Conservation (phyloP, 2,113 vertebrate species). For the Ceyx margarethae region DNA sequence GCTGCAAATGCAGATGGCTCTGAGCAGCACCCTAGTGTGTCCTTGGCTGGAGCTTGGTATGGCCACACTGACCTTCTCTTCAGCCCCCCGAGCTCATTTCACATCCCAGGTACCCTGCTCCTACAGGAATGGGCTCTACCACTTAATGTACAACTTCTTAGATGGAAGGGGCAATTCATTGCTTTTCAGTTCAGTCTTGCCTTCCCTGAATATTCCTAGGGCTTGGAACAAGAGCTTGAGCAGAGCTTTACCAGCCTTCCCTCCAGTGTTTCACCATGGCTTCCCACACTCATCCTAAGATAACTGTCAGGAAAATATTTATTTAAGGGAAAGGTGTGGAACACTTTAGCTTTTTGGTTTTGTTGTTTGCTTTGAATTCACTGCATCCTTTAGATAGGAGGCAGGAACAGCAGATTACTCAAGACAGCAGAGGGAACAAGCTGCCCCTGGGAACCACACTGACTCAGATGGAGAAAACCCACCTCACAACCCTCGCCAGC, state of each 20-base stretch:
- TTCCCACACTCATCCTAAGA: not conserved
- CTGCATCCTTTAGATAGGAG: not conserved
- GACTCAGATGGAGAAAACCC: not conserved
- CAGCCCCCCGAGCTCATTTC: not conserved
- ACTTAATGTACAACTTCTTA: not conserved
- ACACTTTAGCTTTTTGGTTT: not conserved
- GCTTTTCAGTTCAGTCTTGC: not conserved
- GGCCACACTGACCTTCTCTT: not conserved
- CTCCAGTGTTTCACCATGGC: not conserved
- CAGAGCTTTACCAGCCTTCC: not conserved
- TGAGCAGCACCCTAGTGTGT: not conserved
- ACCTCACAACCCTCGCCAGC: not conserved
- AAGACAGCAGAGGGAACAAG: accelerated
- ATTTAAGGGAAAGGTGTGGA: not conserved
- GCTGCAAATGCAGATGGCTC: not conserved
- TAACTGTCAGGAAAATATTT: slow-evolving; percentile 3
- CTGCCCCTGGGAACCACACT: not conserved
- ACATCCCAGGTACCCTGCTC: not conserved
- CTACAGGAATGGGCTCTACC: not conserved
- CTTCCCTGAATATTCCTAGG: not conserved
- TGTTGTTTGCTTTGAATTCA: not conserved
- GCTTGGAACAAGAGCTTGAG: not conserved
- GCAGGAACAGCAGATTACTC: not conserved
- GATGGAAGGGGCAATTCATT: not conserved
- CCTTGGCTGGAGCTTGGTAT: not conserved